phyloP scores from a whole-genome alignment of 2,113 vertebrate genomes.

The Dasypus novemcinctus region DNA sequence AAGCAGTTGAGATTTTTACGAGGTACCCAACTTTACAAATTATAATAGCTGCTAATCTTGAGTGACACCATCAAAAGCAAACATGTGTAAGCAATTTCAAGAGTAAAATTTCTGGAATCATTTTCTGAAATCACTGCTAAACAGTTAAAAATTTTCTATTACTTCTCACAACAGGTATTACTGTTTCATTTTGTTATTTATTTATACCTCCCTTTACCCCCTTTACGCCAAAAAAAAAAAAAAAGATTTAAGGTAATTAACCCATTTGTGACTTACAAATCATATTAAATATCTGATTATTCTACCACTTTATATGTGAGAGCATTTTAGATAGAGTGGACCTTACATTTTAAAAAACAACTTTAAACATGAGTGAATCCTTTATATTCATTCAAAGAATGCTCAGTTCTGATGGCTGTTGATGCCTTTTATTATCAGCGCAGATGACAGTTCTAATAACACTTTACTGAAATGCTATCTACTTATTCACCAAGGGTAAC shows the following conservation, averaged over 20 bases:
- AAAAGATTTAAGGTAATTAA: background rate
- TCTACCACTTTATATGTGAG: background rate
- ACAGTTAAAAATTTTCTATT: background rate
- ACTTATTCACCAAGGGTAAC: background rate
- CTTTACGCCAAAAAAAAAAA: too few relatives aligned
- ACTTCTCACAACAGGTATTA: background rate
- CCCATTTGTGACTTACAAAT: background rate
- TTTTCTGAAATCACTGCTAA: background rate
- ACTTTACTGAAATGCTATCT: background rate
- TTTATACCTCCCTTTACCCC: background rate
- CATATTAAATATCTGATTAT: background rate
- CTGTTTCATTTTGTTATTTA: background rate
- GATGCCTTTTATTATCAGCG: background rate
- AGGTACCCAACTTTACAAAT: background rate
- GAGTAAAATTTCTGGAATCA: background rate
- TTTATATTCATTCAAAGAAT: background rate
- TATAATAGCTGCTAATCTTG: background rate
- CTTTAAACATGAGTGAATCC: background rate
- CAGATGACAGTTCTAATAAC: background rate
- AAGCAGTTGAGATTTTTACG: background rate
- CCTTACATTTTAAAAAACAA: slow-evolving; percentile 3
- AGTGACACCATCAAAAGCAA: background rate
- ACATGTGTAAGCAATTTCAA: background rate
- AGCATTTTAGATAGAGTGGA: background rate
- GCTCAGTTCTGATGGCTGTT: background rate